phyloP scores from a whole-genome alignment of 2,113 vertebrate species.

The Astur gentilis region DNA sequence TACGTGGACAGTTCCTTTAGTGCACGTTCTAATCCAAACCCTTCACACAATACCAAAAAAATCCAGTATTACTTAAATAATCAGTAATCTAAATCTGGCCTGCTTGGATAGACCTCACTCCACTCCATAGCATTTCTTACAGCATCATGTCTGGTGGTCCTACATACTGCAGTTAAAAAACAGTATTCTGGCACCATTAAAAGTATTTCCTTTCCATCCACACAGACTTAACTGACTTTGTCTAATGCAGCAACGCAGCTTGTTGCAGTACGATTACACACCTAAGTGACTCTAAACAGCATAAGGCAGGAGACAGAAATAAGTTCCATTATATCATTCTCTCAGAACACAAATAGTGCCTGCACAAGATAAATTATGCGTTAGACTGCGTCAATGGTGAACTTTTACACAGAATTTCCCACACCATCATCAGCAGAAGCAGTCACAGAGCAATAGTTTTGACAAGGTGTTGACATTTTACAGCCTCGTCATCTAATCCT shows the following conservation, averaged over 20 bases:
- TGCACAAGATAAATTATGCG: not conserved
- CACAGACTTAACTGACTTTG: not conserved
- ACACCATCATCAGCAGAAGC: not conserved
- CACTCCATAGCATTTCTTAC: not conserved
- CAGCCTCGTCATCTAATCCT: conserved; percentile 39
- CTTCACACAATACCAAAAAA: not conserved
- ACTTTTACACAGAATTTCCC: conserved; percentile 36
- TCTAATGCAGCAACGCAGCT: not conserved
- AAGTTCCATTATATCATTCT: not conserved
- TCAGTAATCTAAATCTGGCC: not conserved
- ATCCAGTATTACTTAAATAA: not conserved
- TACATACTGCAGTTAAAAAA: not conserved
- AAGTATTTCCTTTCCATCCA: not conserved
- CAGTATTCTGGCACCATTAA: not conserved
- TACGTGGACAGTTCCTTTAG: not conserved
- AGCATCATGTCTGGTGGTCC: not conserved
- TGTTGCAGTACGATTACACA: not conserved
- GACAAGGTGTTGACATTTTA: conserved; percentile 62
- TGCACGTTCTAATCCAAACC: not conserved
- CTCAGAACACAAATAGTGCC: not conserved
- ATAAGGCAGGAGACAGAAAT: not conserved
- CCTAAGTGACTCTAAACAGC: not conserved
- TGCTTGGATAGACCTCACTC: not conserved
- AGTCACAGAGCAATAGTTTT: not conserved
- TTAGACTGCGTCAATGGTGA: conserved; percentile 29